Conservation (phyloP, 2,888 invertebrate species). For the Leucophenga maculata region DNA sequence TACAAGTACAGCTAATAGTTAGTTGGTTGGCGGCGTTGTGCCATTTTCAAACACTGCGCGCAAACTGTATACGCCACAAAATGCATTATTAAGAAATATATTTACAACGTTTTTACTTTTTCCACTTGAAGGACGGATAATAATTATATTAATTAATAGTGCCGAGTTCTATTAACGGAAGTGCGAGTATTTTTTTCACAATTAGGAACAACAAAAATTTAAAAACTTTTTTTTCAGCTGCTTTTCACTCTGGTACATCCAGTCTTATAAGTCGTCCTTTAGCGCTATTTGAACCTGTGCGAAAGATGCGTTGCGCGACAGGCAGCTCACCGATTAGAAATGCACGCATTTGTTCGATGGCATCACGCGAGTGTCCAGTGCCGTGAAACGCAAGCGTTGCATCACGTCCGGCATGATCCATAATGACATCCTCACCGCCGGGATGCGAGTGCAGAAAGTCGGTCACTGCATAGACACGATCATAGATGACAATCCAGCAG, state of each 20-base stretch:
- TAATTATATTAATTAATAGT: too few relatives aligned
- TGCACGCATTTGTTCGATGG: constrained; percentile 78
- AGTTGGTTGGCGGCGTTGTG: too few relatives aligned
- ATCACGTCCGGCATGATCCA: constrained; percentile 89
- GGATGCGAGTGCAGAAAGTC: constrained; percentile 85
- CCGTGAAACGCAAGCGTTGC: constrained; percentile 87
- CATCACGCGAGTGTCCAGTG: constrained; percentile 82
- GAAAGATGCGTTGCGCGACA: constrained; percentile 81
- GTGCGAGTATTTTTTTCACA: too few relatives aligned
- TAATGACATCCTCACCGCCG: constrained; percentile 85
- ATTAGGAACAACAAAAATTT: too few relatives aligned
- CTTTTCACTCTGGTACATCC: constrained; percentile 66
- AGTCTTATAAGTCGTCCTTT: constrained; percentile 8
- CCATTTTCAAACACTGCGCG: too few relatives aligned
- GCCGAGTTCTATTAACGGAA: too few relatives aligned
- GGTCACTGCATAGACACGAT: constrained; percentile 88
- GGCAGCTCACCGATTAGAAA: constrained; percentile 86
- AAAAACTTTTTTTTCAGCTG: neutral
- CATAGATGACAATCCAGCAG: constrained; percentile 91
- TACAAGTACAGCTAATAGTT: neutral
- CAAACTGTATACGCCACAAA: too few relatives aligned
- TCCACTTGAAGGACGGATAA: too few relatives aligned
- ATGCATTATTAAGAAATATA: too few relatives aligned
- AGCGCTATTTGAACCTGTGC: constrained; percentile 61
- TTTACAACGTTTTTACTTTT: too few relatives aligned